Percentiles rank a stretch among this genome's conserved stretches.
phyloP scores from a whole-genome alignment of 1,140 invertebrate species.

The Drosophila tropicalis region DNA sequence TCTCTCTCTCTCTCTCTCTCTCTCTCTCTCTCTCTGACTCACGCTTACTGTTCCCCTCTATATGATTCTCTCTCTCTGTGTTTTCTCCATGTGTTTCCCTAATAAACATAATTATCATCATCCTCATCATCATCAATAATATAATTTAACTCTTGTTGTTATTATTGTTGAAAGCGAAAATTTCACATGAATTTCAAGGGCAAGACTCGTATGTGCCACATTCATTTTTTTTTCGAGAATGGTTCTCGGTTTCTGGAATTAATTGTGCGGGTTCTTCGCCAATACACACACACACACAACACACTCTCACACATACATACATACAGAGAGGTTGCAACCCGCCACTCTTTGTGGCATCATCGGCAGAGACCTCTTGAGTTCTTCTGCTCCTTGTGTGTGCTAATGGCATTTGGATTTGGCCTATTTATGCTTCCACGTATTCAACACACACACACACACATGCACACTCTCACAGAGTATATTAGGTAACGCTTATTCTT shows the following conservation, averaged over 20 bases:
- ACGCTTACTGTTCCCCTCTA: background rate
- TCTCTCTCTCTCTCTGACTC: background rate
- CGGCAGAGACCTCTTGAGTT: slow-evolving; percentile 3
- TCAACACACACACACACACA: slow-evolving; percentile 27
- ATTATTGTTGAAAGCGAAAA: slow-evolving; percentile 46
- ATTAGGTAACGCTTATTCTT: slow-evolving; percentile 63
- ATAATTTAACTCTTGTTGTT: slow-evolving; percentile 32
- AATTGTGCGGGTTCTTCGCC: slow-evolving; percentile 73
- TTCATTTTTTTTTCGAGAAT: slow-evolving; percentile 20
- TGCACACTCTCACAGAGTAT: slow-evolving; percentile 26
- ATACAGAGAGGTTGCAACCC: slow-evolving; percentile 30
- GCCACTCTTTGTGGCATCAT: slow-evolving; percentile 51
- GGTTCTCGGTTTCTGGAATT: slow-evolving; percentile 50
- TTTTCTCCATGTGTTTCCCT: slow-evolving; percentile 5
- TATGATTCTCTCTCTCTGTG: background rate
- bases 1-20: too few species aligned
- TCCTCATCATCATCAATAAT: slow-evolving; percentile 19
- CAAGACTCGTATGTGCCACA: slow-evolving; percentile 51
- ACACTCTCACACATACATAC: too few species aligned
- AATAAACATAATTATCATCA: slow-evolving; percentile 35
- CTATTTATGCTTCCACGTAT: slow-evolving; percentile 81
- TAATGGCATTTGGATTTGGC: slow-evolving; percentile 83
- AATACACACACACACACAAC: slow-evolving; percentile 25
- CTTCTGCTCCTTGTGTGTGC: slow-evolving; percentile 30
- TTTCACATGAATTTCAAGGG: slow-evolving; percentile 81